Evolutionary conservation across 2,888 invertebrate genomes (phyloP), one percentile per base, ranked within the genome.

Genomic region (Anoplius nigerrimus): DNA sequence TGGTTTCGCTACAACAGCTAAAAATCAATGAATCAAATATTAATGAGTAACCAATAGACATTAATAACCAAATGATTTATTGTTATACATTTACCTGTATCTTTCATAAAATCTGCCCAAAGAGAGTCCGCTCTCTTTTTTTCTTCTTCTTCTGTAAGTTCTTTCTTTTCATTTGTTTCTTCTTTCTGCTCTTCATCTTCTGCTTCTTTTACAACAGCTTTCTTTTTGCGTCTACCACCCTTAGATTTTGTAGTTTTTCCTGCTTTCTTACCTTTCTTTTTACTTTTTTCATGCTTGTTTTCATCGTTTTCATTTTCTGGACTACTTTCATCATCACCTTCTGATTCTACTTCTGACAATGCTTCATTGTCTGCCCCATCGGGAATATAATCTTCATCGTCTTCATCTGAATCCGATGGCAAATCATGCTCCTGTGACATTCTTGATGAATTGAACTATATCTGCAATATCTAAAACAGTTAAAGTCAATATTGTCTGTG

Each of bases 61-160:
- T 34, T n/a, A 13, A 54, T 54, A 48, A 8, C 22, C 2, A 11
- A 18, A 16, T 62, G 2, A 20, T 22, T 15, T 24, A 16, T 55
- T n/a, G 13, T 59, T 53, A 48, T 24, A 20, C 2, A 51, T 66
- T 66, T 88, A 80, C 90, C 92, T 52, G 94, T 93, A 79, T 94
- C 94, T 85, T 93, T 93, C 82, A 94, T 90, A 84, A 95, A 95
- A 87, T 92, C 93, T 24, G 94, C 94, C 95, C 95, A 96, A 15
- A 96, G 88, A 63, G 93, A 93, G 82, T 95, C 95, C 52, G 93
- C 93, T 79, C 91, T 91, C 79, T 94, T 93, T 84, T 95, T 95
- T 75, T 92, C 91, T 70, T 93, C 92, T 82, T 92, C 93, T 60
- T 92, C 92, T 57, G 91, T 88, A 20, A 86, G 70, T 63, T 78